Base-by-base conservation (phyloP, 2,113 vertebrate species). In the Piaya cayana region DNA sequence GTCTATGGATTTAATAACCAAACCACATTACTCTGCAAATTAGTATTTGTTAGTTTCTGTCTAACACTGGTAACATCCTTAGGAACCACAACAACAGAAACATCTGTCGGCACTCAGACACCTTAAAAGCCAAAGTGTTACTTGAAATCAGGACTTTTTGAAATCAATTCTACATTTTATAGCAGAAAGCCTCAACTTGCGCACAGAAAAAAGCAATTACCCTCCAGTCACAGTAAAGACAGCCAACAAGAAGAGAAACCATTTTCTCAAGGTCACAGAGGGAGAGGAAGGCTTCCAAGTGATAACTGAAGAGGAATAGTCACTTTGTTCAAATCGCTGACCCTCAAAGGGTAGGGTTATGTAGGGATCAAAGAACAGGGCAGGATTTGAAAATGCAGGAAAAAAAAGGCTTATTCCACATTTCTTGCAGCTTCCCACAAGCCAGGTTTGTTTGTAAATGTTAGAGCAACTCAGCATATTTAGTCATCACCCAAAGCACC, bases 31-130 rank as follows among this genome's bases (percentile, higher is more conserved):
- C 36, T 78, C 49, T 30, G 69, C 36, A 81, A 78, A 62, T 86
- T 34, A 65, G 26, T 74, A 59, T 29, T n/a, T 32, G 19, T 1
- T 59, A 55, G 29, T 34, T 90, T 77, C 59, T 4, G 0, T 56
- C 39, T 75, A 63, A 82, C 21, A n/a, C 36, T 36, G 18, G 5
- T n/a, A 82, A 65, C 25, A 60, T 26, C 74, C 62, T 49, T 69
- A 72, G 55, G 30, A 69, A 81, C 37, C 0, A 0, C 45, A 12
- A 65, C 23, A 72, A 74, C 17, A 70, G 22, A 63, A 52, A 42
- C 1, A 1, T 30, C 12, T 55, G 62, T 1, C 32, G 20, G 50
- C n/a, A 84, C 0, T 1, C 9, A 15, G 3, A 32, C 2, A 9
- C 43, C 52, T 74, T 29, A 64, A 75, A 70, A 76, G n/a, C 72